Percentiles rank a stretch among this genome's conserved stretches.
Evolutionary conservation across 2,888 invertebrate species (phyloP).

Genomic region (Polyommatus iphigenia): DNA sequence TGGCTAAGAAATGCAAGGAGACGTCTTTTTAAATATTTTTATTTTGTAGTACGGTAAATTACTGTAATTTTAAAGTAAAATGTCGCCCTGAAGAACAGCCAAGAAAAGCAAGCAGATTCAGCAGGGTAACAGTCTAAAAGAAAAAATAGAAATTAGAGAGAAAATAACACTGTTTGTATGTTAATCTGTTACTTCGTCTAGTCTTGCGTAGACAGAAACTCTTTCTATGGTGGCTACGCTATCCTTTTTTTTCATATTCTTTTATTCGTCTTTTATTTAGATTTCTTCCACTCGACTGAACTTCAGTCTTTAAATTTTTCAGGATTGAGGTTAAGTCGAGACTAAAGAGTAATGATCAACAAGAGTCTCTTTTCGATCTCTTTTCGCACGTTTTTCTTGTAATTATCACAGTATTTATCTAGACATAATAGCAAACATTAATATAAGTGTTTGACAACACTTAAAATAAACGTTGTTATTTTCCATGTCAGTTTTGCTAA

Average conservation of each 20-base stretch:
- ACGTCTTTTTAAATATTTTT: not conserved
- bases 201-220: no score
- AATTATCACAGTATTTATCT: constrained; percentile 5
- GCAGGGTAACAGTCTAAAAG: no score
- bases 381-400: not conserved
- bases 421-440: constrained; percentile 15
- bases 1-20: not conserved
- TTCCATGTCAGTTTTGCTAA: constrained; percentile 8
- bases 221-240: no score
- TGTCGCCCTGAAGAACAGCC: not conserved
- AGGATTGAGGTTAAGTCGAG: no score
- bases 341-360: not conserved
- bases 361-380: not conserved
- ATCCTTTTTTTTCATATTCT: no score
- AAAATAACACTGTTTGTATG: no score
- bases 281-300: no score
- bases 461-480: constrained; percentile 14
- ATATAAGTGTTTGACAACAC: not conserved
- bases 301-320: no score
- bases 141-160: no score
- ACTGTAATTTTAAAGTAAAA: not conserved
- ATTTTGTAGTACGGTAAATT: not conserved
- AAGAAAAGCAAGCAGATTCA: no score
- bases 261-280: no score
- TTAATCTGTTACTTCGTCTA: no score